phyloP scores from a whole-genome alignment of 2,888 invertebrate species.

The Pyrochroa serraticornis region DNA sequence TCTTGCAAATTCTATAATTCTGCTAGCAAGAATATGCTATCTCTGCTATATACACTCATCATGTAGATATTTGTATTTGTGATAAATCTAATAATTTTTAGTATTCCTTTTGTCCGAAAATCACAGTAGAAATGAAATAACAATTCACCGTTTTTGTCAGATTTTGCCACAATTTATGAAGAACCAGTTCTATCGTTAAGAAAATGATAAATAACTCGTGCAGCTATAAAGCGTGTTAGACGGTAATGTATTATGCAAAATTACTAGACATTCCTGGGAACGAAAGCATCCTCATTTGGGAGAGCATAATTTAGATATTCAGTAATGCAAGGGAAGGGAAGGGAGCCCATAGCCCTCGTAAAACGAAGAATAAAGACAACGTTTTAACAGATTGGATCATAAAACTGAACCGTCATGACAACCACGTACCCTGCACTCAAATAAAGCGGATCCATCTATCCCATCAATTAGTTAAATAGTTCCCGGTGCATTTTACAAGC shows the following conservation, averaged over 20 bases:
- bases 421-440: constrained; percentile 16
- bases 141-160: no score
- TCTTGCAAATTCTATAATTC: no score
- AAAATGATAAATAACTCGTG: constrained; percentile 17
- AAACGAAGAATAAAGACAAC: constrained; percentile 32
- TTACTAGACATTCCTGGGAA: constrained; percentile 25
- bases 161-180: no score
- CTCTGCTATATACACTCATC: no score
- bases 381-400: constrained; percentile 36
- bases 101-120: no score
- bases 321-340: constrained; percentile 18
- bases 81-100: no score
- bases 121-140: no score
- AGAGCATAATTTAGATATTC: constrained; percentile 31
- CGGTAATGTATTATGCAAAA: constrained; percentile 25
- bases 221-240: constrained; percentile 22
- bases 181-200: no score
- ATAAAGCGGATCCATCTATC: constrained; percentile 15
- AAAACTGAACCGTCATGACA: constrained; percentile 30
- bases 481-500: background rate
- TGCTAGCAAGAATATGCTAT: no score
- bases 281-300: constrained; percentile 30
- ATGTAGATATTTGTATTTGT: no score
- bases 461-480: constrained; percentile 18
- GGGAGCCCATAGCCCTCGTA: constrained; percentile 22